A percentile compares a stretch with the other conserved stretches of the same genome.
phyloP scores from a whole-genome alignment of 1,140 invertebrate species.

The Temnothorax nylanderi region DNA sequence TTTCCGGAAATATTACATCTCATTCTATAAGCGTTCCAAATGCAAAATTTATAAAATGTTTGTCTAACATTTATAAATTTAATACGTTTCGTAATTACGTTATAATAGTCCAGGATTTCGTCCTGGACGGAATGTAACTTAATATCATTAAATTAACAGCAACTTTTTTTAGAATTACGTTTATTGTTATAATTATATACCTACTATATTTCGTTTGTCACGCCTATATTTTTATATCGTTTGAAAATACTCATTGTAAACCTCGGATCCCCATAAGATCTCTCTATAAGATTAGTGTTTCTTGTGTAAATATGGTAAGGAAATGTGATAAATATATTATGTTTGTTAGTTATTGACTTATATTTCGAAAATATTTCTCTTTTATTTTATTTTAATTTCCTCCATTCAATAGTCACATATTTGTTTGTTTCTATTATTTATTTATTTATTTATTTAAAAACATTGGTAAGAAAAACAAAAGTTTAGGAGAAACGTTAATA shows the following conservation, averaged over 20 bases:
- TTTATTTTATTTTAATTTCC: background rate
- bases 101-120: background rate
- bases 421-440: background rate
- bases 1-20: background rate
- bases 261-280: background rate
- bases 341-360: background rate
- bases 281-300: background rate
- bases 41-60: conserved; percentile 10
- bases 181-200: conserved; percentile 6
- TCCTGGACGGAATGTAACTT: background rate
- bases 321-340: background rate
- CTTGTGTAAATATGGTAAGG: background rate
- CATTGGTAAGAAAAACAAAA: background rate
- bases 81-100: background rate
- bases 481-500: background rate
- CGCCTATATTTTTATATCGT: background rate
- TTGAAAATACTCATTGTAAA: conserved; percentile 9
- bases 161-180: background rate
- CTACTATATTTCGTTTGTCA: background rate
- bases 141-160: background rate
- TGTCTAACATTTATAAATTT: background rate
- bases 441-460: background rate
- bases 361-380: background rate
- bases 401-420: background rate
- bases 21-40: background rate